Evolutionary conservation across 2,797 vertebrate genomes (phyloP), one percentile per base, ranked within the genome.

Genomic region (Siniperca scherzeri): DNA sequence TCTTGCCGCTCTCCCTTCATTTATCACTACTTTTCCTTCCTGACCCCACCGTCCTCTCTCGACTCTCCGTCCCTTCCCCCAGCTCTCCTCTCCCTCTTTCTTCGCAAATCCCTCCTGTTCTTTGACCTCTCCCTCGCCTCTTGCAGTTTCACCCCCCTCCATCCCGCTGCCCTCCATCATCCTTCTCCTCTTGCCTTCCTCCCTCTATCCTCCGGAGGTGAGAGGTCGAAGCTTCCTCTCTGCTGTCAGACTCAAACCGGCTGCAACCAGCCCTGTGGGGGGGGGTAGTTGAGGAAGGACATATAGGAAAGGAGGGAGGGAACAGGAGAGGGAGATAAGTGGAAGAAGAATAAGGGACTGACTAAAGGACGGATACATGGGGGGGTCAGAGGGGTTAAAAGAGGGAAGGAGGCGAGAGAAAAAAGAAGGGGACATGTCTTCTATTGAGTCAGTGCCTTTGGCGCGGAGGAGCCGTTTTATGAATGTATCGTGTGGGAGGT

Each of bases 221-320:
- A 96, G 92, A 95, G 95, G 96, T 95, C 92, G 90, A 87, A 84
- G 90, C 92, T 93, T 93, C 93, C 90, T 93, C 90, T 94, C 90
- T 70, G 87, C 94, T 91, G 93, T 92, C 92, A 91, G 91, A 93
- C 89, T 94, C 91, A 95, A 96, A 95, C 90, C 92, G 91, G 93
- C 92, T 94, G 83, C 89, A 94, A 91, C 93, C 93, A 93, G 94
- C 88, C 87, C 75, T 61, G 79, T 73, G 48, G 74, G 61, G 74
- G 38, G 65, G 22, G 27, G 83, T 80, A 82, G 76, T 88, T 83
- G 80, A 85, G 78, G 79, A 85, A 85, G 89, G 84, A 78, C 78
- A 44, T 76, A 57, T 69, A 74, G 50, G 61, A 77, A 75, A 79
- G 57, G 33, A 81, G 53, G 66, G 74, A 46, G 36, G 40, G 64